Conservation (phyloP, 2,888 invertebrate species). For the Athrips mouffetella region DNA sequence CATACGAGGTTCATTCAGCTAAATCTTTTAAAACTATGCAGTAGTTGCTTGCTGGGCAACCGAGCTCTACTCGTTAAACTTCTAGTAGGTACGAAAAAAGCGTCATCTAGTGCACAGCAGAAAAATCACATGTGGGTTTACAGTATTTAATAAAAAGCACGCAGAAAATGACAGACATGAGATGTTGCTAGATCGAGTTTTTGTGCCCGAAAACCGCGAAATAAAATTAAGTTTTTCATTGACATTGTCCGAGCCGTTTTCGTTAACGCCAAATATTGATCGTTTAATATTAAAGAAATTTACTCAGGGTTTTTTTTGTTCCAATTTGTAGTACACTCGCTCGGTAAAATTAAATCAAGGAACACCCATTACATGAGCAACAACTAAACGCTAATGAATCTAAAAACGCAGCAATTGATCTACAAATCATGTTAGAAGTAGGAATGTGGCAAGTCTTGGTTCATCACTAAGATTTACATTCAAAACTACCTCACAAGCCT, state of each 20-base stretch:
- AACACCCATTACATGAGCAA: no score
- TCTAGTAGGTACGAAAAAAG: neutral
- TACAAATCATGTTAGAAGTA: slow-evolving; percentile 17
- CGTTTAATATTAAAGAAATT: neutral
- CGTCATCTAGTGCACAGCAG: neutral
- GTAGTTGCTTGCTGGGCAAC: no score
- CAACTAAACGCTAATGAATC: no score
- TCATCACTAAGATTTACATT: slow-evolving; percentile 16
- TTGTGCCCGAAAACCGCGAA: no score
- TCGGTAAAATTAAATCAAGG: no score
- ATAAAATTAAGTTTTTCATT: no score
- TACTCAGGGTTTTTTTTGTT: neutral
- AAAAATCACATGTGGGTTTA: no score
- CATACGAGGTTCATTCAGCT: neutral
- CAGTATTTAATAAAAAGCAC: no score
- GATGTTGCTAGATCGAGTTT: neutral
- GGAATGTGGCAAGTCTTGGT: slow-evolving; percentile 15
- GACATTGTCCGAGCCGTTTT: neutral
- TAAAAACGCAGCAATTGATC: neutral
- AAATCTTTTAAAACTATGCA: neutral
- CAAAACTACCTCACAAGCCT: slow-evolving; percentile 9
- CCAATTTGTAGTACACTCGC: no score
- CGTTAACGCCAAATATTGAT: neutral
- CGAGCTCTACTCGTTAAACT: no score
- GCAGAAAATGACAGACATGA: neutral